These are phyloP conservation scores for Channa maculata DNA, from an alignment of 2,113 vertebrate genomes.

Conservation along the genomic window DNA sequence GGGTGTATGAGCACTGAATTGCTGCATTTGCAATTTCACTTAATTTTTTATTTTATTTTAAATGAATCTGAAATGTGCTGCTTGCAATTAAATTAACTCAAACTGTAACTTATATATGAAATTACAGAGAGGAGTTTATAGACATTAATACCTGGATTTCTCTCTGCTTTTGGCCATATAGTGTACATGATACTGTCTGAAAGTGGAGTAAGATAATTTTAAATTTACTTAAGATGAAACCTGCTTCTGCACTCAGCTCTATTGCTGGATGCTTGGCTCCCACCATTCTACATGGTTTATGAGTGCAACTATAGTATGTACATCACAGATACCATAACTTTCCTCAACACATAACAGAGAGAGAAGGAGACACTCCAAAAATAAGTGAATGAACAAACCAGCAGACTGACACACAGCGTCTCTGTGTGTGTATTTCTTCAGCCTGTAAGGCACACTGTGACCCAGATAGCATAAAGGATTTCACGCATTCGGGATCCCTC, in stretches of 20 bases:
- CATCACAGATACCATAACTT: constrained; percentile 2
- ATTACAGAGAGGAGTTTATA: no score
- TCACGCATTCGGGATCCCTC: constrained; percentile 75
- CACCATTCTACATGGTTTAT: not conserved
- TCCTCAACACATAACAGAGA: not conserved
- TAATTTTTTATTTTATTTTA: no score
- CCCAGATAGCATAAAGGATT: constrained; percentile 82
- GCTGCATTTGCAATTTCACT: no score
- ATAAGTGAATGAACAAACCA: constrained; percentile 29
- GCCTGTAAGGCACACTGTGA: constrained; percentile 79
- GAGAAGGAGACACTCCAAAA: constrained; percentile 7
- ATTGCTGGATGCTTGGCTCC: not conserved
- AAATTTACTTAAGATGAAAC: not conserved
- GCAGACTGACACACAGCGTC: constrained; percentile 26
- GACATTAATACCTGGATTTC: no score
- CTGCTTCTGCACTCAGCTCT: not conserved
- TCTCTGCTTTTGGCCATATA: not conserved
- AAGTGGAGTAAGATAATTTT: not conserved
- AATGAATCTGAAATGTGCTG: no score
- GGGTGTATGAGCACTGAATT: no score
- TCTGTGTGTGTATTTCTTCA: constrained; percentile 52
- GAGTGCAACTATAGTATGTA: not conserved
- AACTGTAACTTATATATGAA: no score
- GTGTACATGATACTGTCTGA: not conserved
- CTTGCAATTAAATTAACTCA: no score